Evolutionary conservation across 2,797 vertebrate species (phyloP).

Genomic region (Philypnodon macrostomus): DNA sequence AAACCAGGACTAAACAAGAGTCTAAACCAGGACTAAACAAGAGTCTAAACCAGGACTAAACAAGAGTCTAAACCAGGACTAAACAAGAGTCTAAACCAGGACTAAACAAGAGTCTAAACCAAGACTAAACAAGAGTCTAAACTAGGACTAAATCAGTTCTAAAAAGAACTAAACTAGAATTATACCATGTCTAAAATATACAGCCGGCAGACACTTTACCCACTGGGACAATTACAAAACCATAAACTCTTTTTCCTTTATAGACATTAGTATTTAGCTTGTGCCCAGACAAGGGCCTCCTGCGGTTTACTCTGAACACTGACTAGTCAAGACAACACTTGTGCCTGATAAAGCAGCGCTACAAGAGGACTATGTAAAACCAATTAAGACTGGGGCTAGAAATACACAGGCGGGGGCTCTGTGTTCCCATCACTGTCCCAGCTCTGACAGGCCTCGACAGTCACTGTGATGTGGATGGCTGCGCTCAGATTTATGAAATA

Average conservation of each 20-base stretch:
- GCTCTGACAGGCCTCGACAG: constrained; percentile 54
- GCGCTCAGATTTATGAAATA: constrained; percentile 70
- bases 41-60: no score
- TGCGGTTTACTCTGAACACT: constrained; percentile 15
- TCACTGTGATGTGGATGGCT: constrained; percentile 54
- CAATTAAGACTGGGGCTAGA: constrained; percentile 52
- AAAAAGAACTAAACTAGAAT: no score
- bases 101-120: no score
- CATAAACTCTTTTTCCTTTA: constrained; percentile 21
- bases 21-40: no score
- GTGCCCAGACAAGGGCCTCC: constrained; percentile 16
- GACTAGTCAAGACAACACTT: constrained; percentile 25
- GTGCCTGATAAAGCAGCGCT: constrained; percentile 41
- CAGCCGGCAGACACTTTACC: constrained; percentile 3
- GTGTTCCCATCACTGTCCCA: constrained; percentile 26
- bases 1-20: no score
- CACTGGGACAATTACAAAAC: not conserved
- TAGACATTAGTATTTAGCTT: constrained; percentile 29
- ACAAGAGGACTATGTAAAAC: constrained; percentile 34
- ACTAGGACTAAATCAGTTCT: no score
- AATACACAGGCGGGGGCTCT: constrained; percentile 20
- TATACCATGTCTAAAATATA: constrained; percentile 7
- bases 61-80: no score
- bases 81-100: no score
- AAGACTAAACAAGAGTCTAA: no score